Percentiles rank a stretch among this genome's conserved stretches.
These are phyloP conservation scores for Sycophila sp. DNA, from an alignment of 1,140 invertebrate genomes.

Conservation along the genomic window DNA sequence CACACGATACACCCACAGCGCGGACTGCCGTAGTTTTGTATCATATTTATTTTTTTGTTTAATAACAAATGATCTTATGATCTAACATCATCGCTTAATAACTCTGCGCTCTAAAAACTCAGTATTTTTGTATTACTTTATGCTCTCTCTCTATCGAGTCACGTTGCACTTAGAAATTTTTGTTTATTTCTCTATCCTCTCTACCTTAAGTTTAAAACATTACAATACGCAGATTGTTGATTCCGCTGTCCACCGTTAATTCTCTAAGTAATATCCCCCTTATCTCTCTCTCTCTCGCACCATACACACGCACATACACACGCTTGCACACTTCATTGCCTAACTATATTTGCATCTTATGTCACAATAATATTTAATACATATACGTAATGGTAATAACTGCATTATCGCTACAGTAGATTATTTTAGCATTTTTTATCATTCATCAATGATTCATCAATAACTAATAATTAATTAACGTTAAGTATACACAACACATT, in stretches of 20 bases:
- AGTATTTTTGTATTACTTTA: constrained; percentile 24
- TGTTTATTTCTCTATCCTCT: constrained; percentile 22
- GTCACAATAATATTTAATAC: constrained; percentile 39
- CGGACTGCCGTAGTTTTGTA: constrained; percentile 5
- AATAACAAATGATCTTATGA: constrained; percentile 35
- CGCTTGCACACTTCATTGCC: constrained; percentile 25
- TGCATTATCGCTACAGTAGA: constrained; percentile 54
- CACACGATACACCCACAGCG: constrained; percentile 3
- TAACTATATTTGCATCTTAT: constrained; percentile 26
- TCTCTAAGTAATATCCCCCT: constrained; percentile 26
- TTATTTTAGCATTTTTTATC: constrained; percentile 34
- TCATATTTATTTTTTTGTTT: constrained; percentile 27
- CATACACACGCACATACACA: too few species aligned
- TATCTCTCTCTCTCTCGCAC: constrained; percentile 4
- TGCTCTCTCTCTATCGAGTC: background rate
- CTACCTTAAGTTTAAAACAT: constrained; percentile 30
- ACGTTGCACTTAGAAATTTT: constrained; percentile 23
- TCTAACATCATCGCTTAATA: constrained; percentile 30
- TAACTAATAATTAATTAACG: constrained; percentile 62
- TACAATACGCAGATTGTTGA: constrained; percentile 27
- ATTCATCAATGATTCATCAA: constrained; percentile 7
- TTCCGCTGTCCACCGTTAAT: constrained; percentile 24
- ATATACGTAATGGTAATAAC: constrained; percentile 49
- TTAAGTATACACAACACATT: constrained; percentile 67
- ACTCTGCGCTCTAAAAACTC: constrained; percentile 25